phyloP scores from a whole-genome alignment of 2,888 invertebrate species.

The Encarsia formosa region DNA sequence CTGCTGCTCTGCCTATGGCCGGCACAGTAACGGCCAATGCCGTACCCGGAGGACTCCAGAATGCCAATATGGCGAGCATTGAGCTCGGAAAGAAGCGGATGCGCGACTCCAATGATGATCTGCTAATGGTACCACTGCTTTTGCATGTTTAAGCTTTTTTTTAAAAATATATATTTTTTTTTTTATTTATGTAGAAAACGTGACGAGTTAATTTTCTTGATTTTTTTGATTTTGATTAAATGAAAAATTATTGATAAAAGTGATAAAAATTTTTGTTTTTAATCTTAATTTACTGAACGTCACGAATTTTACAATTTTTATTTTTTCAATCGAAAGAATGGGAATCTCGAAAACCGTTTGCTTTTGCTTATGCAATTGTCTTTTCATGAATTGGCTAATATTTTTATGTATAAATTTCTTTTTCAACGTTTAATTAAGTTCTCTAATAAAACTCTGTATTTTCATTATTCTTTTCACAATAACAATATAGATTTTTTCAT shows the following conservation, averaged over 20 bases:
- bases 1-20: constrained; percentile 48
- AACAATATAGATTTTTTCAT: background rate
- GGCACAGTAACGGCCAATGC: constrained; percentile 52
- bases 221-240: no score
- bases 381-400: no score
- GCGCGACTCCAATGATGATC: constrained; percentile 80
- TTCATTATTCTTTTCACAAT: background rate
- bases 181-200: no score
- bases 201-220: no score
- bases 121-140: constrained; percentile 86
- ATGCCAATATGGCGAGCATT: constrained; percentile 70
- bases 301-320: no score
- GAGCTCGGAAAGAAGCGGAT: constrained; percentile 95
- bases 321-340: background rate
- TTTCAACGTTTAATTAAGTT: background rate
- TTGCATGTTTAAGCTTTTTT: constrained; percentile 43
- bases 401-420: background rate
- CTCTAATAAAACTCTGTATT: background rate
- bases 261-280: no score
- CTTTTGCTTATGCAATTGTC: background rate
- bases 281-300: no score
- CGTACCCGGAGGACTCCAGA: constrained; percentile 59
- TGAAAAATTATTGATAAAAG: no score
- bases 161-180: background rate
- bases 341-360: constrained; percentile 5